Evolutionary conservation across 1,140 invertebrate genomes (phyloP), one percentile per base, ranked within the genome.

Genomic region (Brachionus plicatilis): DNA sequence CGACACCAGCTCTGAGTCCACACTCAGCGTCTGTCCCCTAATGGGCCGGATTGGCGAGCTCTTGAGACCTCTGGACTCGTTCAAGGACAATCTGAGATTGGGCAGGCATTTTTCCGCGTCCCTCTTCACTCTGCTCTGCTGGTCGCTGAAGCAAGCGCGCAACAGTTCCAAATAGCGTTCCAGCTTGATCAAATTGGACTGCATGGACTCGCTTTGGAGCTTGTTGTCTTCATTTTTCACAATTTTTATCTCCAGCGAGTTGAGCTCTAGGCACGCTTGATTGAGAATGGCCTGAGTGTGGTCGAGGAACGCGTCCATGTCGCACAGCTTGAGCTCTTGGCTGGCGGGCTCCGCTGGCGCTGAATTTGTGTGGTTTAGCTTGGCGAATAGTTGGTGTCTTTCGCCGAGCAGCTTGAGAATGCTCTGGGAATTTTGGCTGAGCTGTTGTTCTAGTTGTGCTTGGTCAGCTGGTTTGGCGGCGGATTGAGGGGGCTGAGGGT

Each of bases 1-100:
- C 0, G 79, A 82, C 7, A 68, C 79, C 9, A 82, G 53, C 12
- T 82, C 79, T 5, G 65, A 82, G 27, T 68, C 68, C 9, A 72
- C 68, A 11, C 68, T 72, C 14, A 72, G 37, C 3, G 68, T 72
- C 43, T 72, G 68, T 20, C 68, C 68, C 20, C 43, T 41, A 3
- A 45, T 27, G 41, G 33, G 50, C 29, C 53, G 14, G 5, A 29
- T 66, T 14, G 33, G 12, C 27, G 37, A 41, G 11, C 14, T 65
- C 33, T 37, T 65, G 0, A 53, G 14, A n/a, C 17, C 43, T 27
- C 14, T 76, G 5, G 5, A 14, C 53, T 82, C 50, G 53, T 82
- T 24, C 9, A 82, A 45, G 17, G 79, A 27, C 50, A 82, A 65
- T 65, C 60, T 37, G 3, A 82, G 3, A 82, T 82, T 82, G 8